Percentiles rank a stretch among this genome's conserved stretches.
Conservation (phyloP, 2,888 invertebrate species). For the Lissocephala sabroskyi region DNA sequence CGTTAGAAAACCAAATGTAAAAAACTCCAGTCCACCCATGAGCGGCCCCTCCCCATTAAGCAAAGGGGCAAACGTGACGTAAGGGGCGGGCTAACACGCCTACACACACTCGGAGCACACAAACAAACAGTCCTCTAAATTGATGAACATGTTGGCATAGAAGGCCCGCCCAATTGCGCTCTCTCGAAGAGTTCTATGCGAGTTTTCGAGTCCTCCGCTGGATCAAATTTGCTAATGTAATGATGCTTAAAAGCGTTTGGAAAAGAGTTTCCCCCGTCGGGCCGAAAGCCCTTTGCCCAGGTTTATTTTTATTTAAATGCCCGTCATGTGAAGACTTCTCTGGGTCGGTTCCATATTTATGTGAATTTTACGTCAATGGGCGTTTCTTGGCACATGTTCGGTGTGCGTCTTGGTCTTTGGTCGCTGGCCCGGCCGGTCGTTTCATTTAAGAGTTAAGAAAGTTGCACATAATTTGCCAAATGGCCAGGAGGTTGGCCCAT, state of each 20-base stretch:
- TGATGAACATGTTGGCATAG: constrained; percentile 25
- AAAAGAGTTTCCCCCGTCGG: constrained; percentile 54
- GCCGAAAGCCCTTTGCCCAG: constrained; percentile 52
- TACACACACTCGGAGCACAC: constrained; percentile 6
- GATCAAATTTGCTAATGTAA: constrained; percentile 65
- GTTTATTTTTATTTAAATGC: constrained; percentile 65
- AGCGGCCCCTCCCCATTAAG: not conserved
- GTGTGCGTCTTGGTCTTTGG: too few species aligned
- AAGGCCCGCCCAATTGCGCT: not conserved
- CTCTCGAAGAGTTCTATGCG: too few species aligned
- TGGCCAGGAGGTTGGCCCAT: constrained; percentile 29
- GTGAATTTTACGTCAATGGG: constrained; percentile 38
- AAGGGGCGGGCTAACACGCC: constrained; percentile 27
- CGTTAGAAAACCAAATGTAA: constrained; percentile 49
- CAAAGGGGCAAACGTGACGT: too few species aligned
- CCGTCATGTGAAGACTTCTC: not conserved
- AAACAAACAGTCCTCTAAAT: constrained; percentile 26
- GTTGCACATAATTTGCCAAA: constrained; percentile 57
- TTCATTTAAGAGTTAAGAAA: constrained; percentile 43
- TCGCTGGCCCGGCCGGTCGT: too few species aligned
- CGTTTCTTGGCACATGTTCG: too few species aligned
- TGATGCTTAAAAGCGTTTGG: constrained; percentile 66
- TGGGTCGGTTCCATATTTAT: not conserved
- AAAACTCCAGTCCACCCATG: not conserved
- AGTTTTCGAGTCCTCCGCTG: too few species aligned